These are phyloP conservation scores for Galerucella calmariensis DNA, from an alignment of 2,888 invertebrate genomes.

Conservation along the genomic window DNA sequence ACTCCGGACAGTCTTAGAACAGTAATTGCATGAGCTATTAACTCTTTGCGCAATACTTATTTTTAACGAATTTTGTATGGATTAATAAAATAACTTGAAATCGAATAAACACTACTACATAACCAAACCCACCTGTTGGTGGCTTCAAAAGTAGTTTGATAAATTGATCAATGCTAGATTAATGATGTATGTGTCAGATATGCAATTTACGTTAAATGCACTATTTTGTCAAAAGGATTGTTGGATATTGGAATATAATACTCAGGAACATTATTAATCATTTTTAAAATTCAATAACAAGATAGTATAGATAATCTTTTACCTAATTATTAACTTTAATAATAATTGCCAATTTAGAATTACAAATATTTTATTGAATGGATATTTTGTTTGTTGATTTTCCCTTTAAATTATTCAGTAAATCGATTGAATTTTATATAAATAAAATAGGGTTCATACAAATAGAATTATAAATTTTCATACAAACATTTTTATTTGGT, in stretches of 20 bases:
- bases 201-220: not conserved
- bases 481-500: no score
- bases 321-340: not conserved
- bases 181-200: constrained; percentile 1
- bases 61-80: no score
- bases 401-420: no score
- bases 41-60: no score
- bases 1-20: no score
- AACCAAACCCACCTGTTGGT: not conserved
- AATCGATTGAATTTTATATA: no score
- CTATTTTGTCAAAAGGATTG: not conserved
- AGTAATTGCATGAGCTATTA: no score
- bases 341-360: not conserved
- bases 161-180: not conserved
- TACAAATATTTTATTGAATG: not conserved
- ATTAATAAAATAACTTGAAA: not conserved
- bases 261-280: not conserved
- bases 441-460: no score
- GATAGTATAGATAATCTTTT: not conserved
- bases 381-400: not conserved
- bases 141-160: not conserved
- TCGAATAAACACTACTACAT: not conserved
- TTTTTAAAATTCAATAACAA: not conserved
- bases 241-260: not conserved
- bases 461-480: no score